Evolutionary conservation across 2,888 invertebrate species (phyloP).

Genomic region (Lycia hirtaria): DNA sequence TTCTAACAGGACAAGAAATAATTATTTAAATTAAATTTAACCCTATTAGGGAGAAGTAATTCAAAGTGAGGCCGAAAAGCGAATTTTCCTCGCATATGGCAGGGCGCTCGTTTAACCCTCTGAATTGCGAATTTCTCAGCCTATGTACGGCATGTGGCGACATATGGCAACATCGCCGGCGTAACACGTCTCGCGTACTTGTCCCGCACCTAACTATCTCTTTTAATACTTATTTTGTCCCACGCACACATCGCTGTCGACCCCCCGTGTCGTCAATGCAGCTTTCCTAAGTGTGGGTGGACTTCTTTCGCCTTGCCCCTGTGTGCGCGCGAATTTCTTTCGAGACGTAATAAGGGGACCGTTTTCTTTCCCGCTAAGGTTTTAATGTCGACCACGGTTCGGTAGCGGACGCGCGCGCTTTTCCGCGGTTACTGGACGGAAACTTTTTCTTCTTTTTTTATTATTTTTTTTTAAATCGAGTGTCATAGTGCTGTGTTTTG

Average conservation of each 20-base stretch:
- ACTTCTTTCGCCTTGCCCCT: slow-evolving; percentile 78
- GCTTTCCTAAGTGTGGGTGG: slow-evolving; percentile 70
- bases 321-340: slow-evolving; percentile 84
- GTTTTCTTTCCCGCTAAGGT: slow-evolving; percentile 85
- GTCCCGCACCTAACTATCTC: slow-evolving; percentile 82
- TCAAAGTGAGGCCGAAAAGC: background rate
- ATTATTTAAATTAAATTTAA: too few species aligned
- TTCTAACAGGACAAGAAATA: too few species aligned
- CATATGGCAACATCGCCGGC: slow-evolving; percentile 58
- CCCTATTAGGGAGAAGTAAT: background rate
- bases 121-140: slow-evolving; percentile 48
- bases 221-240: slow-evolving; percentile 83
- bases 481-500: slow-evolving; percentile 35
- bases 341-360: slow-evolving; percentile 86
- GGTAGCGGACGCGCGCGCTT: slow-evolving; percentile 83
- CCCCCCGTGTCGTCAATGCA: slow-evolving; percentile 71
- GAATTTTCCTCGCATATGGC: slow-evolving; percentile 2
- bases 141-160: slow-evolving; percentile 47
- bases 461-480: slow-evolving; percentile 18
- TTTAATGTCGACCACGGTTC: slow-evolving; percentile 85
- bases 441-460: slow-evolving; percentile 71
- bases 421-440: slow-evolving; percentile 71
- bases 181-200: slow-evolving; percentile 61
- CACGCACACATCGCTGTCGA: slow-evolving; percentile 66
- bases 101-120: slow-evolving; percentile 35